Percentiles rank a stretch among this genome's conserved stretches.
These are phyloP conservation scores for Delichon dasypus DNA, from an alignment of 2,797 vertebrate genomes.

Conservation along the genomic window DNA sequence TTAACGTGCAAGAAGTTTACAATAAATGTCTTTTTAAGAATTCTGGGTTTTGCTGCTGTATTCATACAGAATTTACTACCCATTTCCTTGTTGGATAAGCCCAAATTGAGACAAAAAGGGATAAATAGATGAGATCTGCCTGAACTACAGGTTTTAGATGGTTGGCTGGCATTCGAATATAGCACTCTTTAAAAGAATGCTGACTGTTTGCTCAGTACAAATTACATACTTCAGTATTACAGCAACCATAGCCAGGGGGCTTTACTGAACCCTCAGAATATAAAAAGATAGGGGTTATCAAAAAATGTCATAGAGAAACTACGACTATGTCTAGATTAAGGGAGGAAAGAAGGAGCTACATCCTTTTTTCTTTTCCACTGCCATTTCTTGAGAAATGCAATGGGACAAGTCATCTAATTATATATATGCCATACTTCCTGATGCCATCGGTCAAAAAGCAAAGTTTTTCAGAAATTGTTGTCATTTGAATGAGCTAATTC, in stretches of 20 bases:
- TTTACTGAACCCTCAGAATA: slow-evolving; percentile 28
- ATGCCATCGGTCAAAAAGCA: neutral
- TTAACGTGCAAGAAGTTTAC: neutral
- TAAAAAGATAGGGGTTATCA: slow-evolving; percentile 21
- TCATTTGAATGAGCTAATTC: neutral
- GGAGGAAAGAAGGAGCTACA: neutral
- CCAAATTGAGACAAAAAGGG: neutral
- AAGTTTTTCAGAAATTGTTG: neutral
- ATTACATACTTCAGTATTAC: slow-evolving; percentile 18
- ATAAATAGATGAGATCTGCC: neutral
- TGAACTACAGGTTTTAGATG: neutral
- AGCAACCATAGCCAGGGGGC: neutral
- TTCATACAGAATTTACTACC: neutral
- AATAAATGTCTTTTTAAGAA: neutral
- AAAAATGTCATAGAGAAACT: neutral
- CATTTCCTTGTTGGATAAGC: neutral
- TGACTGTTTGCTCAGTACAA: neutral
- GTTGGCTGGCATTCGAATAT: neutral
- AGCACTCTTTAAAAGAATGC: neutral
- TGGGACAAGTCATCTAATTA: neutral
- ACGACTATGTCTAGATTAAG: neutral
- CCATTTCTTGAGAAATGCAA: neutral
- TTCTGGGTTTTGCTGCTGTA: neutral
- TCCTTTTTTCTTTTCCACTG: neutral
- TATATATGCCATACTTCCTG: neutral